phyloP scores from a whole-genome alignment of 1,140 invertebrate species.

The Caenorhabditis remanei region DNA sequence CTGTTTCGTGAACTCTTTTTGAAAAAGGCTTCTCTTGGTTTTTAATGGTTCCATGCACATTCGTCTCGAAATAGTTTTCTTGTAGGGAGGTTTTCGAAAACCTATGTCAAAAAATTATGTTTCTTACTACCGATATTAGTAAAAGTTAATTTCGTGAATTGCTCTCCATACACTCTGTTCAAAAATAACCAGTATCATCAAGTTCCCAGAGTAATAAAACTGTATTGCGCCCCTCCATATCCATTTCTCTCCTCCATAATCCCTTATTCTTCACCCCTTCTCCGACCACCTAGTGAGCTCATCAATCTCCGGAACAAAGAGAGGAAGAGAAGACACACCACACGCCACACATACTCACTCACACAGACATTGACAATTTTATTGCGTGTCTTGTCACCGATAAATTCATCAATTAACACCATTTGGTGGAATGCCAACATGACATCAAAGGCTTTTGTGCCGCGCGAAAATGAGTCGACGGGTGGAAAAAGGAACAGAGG shows the following conservation, averaged over 20 bases:
- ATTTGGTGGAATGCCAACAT: slow-evolving; percentile 46
- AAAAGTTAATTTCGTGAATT: no score
- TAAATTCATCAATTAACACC: slow-evolving; percentile 57
- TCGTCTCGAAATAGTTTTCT: no score
- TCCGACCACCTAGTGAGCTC: slow-evolving; percentile 41
- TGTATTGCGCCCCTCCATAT: background rate
- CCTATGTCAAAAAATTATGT: no score
- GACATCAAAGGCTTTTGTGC: slow-evolving; percentile 14
- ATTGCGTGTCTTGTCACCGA: slow-evolving; percentile 32
- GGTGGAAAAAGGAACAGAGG: background rate
- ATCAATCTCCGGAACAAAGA: slow-evolving; percentile 56
- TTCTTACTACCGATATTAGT: no score
- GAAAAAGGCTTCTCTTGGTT: no score
- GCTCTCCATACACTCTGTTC: no score
- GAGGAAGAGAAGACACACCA: background rate
- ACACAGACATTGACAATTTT: slow-evolving; percentile 36
- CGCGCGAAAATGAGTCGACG: background rate
- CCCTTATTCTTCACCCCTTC: background rate
- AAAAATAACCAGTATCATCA: no score
- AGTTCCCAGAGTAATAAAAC: no score
- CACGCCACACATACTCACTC: background rate
- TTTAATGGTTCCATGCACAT: no score
- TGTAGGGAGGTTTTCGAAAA: no score
- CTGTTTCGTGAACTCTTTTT: no score
- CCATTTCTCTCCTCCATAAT: background rate